phyloP scores from a whole-genome alignment of 2,888 invertebrate species.

The Ophioninae sp. region DNA sequence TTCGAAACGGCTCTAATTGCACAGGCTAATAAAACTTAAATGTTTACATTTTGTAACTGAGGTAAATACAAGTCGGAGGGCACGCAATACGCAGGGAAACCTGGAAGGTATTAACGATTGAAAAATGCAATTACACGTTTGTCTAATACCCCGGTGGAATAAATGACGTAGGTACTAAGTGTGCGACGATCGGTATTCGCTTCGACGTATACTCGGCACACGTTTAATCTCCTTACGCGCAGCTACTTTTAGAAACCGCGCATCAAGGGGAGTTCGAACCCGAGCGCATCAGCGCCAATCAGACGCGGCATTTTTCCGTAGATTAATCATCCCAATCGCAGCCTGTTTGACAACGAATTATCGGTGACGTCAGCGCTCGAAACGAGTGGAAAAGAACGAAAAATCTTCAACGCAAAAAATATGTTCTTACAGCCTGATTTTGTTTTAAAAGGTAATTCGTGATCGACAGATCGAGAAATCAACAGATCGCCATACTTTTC shows the following conservation, averaged over 20 bases:
- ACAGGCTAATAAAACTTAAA: too few relatives aligned
- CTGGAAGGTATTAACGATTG: not conserved
- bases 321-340: slow-evolving; percentile 37
- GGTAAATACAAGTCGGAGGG: too few relatives aligned
- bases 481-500: too few relatives aligned
- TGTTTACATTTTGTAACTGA: too few relatives aligned
- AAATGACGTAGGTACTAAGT: slow-evolving; percentile 6
- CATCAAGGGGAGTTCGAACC: slow-evolving; percentile 25
- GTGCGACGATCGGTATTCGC: slow-evolving; percentile 33
- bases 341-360: slow-evolving; percentile 45
- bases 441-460: not conserved
- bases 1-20: too few relatives aligned
- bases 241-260: slow-evolving; percentile 54
- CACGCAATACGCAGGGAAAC: too few relatives aligned
- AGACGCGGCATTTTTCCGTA: slow-evolving; percentile 37
- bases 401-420: not conserved
- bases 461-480: too few relatives aligned
- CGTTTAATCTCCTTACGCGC: slow-evolving; percentile 48
- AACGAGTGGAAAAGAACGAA: not conserved
- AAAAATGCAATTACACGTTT: slow-evolving; percentile 41
- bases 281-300: slow-evolving; percentile 30
- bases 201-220: slow-evolving; percentile 32
- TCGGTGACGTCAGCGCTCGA: slow-evolving; percentile 22
- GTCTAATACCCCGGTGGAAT: slow-evolving; percentile 27
- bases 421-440: not conserved